phyloP scores from a whole-genome alignment of 1,140 invertebrate genomes.

The Leptinotarsa lineolata region DNA sequence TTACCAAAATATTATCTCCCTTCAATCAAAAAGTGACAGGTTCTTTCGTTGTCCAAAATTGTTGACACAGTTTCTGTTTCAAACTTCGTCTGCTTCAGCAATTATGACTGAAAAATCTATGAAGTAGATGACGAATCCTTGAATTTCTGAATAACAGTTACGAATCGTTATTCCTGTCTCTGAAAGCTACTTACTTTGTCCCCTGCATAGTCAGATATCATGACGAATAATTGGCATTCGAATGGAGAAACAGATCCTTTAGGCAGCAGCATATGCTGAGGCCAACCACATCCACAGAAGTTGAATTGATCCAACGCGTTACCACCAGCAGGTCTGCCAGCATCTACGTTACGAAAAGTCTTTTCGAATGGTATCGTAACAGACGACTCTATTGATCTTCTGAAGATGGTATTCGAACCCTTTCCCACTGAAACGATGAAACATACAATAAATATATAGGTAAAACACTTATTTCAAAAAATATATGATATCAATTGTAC shows the following conservation, averaged over 20 bases:
- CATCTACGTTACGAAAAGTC: conserved; percentile 67
- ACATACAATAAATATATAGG: too few species aligned
- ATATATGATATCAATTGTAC: too few species aligned
- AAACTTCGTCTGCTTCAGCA: too few species aligned
- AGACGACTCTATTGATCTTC: conserved; percentile 66
- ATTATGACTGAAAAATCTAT: too few species aligned
- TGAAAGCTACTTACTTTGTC: conserved; percentile 64
- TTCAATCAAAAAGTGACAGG: too few species aligned
- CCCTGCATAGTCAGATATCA: conserved; percentile 77
- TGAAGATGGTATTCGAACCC: conserved; percentile 66
- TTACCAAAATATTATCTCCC: too few species aligned
- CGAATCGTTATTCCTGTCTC: too few species aligned
- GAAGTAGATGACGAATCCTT: too few species aligned
- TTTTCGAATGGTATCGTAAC: conserved; percentile 76
- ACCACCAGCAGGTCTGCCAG: conserved; percentile 58
- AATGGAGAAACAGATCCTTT: conserved; percentile 66
- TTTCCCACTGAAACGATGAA: conserved; percentile 59
- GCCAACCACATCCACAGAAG: conserved; percentile 88
- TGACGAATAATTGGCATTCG: conserved; percentile 74
- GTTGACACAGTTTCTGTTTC: too few species aligned
- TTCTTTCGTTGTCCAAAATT: too few species aligned
- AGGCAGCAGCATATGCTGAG: conserved; percentile 80
- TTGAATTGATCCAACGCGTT: conserved; percentile 66
- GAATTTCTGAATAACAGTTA: too few species aligned
- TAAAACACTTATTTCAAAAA: neutral